A percentile compares a stretch with the other conserved stretches of the same genome.
These are phyloP conservation scores for Merluccius polli DNA, from an alignment of 2,797 vertebrate species.

Conservation along the genomic window DNA sequence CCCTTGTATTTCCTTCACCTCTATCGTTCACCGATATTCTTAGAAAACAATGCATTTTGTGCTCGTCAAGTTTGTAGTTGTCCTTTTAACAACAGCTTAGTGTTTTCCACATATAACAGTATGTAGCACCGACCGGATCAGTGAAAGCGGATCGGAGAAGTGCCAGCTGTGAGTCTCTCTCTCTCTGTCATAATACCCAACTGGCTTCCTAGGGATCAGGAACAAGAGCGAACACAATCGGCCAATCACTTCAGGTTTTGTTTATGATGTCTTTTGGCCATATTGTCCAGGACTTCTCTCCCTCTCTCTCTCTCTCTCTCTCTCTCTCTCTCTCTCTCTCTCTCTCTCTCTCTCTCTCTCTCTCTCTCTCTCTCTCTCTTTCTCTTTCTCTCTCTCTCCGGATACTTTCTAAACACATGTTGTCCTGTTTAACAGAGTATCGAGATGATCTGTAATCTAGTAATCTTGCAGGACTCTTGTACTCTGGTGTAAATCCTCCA, in stretches of 20 bases:
- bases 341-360: not conserved
- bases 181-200: too few relatives aligned
- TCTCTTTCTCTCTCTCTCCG: too few relatives aligned
- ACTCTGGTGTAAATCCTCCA: constrained; percentile 30
- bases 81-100: too few relatives aligned
- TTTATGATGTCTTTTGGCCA: not conserved
- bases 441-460: constrained; percentile 23
- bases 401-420: not conserved
- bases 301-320: not conserved
- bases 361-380: not conserved
- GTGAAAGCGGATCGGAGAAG: too few relatives aligned
- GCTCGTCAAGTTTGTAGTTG: too few relatives aligned
- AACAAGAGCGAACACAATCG: not conserved
- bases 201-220: not conserved
- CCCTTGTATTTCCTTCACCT: too few relatives aligned
- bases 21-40: too few relatives aligned
- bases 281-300: not conserved
- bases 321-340: not conserved
- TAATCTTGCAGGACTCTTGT: constrained; percentile 32
- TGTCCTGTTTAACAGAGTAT: constrained; percentile 14
- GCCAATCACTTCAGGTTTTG: not conserved
- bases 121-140: too few relatives aligned
- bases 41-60: too few relatives aligned
- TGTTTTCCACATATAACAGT: too few relatives aligned
- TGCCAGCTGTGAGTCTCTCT: not conserved